Evolutionary conservation across 2,797 vertebrate species (phyloP), one percentile per base, ranked within the genome.

Genomic region (Anguilla pacifica): DNA sequence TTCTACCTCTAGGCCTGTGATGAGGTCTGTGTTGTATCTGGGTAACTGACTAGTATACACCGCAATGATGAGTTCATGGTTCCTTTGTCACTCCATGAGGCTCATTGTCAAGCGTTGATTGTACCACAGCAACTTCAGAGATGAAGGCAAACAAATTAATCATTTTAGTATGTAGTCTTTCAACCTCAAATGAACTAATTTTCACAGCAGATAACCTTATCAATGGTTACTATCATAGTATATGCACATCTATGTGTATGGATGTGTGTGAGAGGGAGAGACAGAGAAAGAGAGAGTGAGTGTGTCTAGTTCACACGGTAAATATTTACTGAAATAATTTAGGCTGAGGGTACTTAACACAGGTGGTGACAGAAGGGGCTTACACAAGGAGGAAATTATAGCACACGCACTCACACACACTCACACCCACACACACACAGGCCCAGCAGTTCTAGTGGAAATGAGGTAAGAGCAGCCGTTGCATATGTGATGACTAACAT

Each of bases 401-500:
- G 53, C 39, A 49, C 53, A 43, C 55, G 49, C 43, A 17, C 15
- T 22, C 55, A 49, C 67, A 28, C 28, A 49, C 22, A 11, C 6
- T 67, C 72, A 43, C 61, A 43, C 61, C 35, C 53, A 55, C 53
- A 6, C 7, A 79, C 79, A 57, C 11, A 6, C 55, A 22, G 87
- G 35, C 17, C 49, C 70, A 43, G 28, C 39, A 74, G 43, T 46
- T 49, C 39, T 31, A 35, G 49, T 86, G 59, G 72, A 85, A 82
- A 88, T 88, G 87, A 88, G 86, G 88, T 79, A 86, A 89, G 86
- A 89, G 86, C 51, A 53, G 51, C 57, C 86, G 85, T 57, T 59
- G 39, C 79, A 39, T 46, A 86, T 86, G 83, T 88, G 88, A 89
- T 90, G 90, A 90, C 89, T 87, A 87, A 88, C 88, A 87, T 31